Conservation (phyloP, 2,888 invertebrate genomes). For the Vandiemenella viatica region DNA sequence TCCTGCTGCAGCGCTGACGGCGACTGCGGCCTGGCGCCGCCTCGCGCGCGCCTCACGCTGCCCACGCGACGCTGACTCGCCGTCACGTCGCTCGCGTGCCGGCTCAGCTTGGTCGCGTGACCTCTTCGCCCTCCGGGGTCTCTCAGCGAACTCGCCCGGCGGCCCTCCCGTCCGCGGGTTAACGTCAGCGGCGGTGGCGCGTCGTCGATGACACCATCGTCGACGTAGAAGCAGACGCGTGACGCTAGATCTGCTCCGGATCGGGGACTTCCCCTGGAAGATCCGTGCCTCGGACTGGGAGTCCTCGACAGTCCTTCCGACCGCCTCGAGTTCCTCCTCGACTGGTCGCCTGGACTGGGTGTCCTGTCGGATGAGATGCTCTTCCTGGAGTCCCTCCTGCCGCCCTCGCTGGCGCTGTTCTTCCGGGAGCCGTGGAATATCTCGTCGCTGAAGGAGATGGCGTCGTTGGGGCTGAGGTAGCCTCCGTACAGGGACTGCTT, state of each 20-base stretch:
- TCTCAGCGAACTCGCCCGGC: neutral
- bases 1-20: conserved; percentile 2
- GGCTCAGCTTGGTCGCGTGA: neutral
- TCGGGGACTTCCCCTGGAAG: neutral
- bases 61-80: neutral
- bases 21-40: neutral
- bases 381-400: neutral
- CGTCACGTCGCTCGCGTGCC: neutral
- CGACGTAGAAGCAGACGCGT: neutral
- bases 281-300: neutral
- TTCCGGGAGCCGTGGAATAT: too few relatives aligned
- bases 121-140: neutral
- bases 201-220: neutral
- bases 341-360: too few relatives aligned
- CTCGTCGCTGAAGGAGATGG: too few relatives aligned
- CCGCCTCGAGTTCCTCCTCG: too few relatives aligned
- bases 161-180: neutral
- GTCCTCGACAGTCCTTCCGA: too few relatives aligned
- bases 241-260: neutral
- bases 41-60: neutral
- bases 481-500: too few relatives aligned
- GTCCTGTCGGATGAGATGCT: neutral
- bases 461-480: too few relatives aligned
- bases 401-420: neutral
- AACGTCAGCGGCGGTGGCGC: neutral